phyloP scores from a whole-genome alignment of 2,888 invertebrate species.

The Agrilus biguttatus region DNA sequence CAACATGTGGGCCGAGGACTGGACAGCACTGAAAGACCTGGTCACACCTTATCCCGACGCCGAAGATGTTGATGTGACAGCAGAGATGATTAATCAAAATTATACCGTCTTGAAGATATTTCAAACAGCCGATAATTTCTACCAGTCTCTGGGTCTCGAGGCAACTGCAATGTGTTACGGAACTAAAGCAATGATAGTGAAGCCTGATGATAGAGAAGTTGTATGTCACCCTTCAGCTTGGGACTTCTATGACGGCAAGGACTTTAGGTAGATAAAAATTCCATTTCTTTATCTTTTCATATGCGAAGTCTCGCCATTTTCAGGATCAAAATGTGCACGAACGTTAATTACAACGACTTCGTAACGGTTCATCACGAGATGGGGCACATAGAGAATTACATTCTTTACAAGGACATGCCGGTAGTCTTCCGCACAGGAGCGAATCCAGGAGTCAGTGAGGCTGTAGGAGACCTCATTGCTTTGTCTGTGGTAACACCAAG shows the following conservation, averaged over 20 bases:
- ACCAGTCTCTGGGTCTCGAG: conserved; percentile 41
- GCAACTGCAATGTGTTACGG: conserved; percentile 41
- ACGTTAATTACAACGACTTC: conserved; percentile 40
- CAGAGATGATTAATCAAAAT: conserved; percentile 30
- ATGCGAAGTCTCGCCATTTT: neutral
- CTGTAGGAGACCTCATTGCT: conserved; percentile 45
- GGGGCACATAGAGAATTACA: conserved; percentile 50
- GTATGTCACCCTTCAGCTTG: conserved; percentile 55
- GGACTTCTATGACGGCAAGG: conserved; percentile 50
- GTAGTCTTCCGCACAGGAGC: conserved; percentile 36
- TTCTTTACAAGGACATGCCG: conserved; percentile 41
- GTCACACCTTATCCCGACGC: conserved; percentile 36
- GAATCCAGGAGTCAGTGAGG: conserved; percentile 48
- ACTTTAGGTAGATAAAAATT: conserved; percentile 40
- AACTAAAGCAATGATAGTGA: conserved; percentile 37
- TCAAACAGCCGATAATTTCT: conserved; percentile 45
- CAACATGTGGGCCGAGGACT: conserved; percentile 52
- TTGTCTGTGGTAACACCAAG: conserved; percentile 40
- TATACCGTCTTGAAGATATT: conserved; percentile 37
- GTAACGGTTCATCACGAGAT: conserved; percentile 61
- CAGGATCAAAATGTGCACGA: conserved; percentile 47
- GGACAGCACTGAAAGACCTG: conserved; percentile 36
- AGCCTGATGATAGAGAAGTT: conserved; percentile 40
- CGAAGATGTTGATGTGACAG: conserved; percentile 36
- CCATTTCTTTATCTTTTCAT: neutral